A percentile compares a stretch with the other conserved stretches of the same genome.
Conservation (phyloP, 1,140 invertebrate species). For the Protaetia brevitarsis region DNA sequence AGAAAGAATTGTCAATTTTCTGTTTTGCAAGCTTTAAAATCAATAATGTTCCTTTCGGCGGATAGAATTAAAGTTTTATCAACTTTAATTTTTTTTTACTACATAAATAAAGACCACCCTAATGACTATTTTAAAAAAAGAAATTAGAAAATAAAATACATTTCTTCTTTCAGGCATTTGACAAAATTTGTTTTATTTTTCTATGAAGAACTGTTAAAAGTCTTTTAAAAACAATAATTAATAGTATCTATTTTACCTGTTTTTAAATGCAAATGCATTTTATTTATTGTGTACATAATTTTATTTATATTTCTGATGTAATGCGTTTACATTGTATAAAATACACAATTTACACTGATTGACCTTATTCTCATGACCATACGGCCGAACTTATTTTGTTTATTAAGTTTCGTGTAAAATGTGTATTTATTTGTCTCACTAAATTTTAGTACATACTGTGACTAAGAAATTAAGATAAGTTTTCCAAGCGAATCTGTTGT, state of each 20-base stretch:
- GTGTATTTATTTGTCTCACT: background rate
- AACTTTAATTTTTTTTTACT: too few relatives aligned
- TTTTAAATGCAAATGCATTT: conserved; percentile 15
- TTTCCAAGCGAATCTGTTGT: background rate
- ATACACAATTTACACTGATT: conserved; percentile 16
- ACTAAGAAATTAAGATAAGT: background rate
- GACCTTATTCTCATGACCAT: conserved; percentile 13
- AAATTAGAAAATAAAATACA: too few relatives aligned
- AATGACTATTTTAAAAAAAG: too few relatives aligned
- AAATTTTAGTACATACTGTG: background rate
- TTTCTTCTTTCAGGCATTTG: conserved; percentile 9
- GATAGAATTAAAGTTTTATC: too few relatives aligned
- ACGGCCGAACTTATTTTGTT: background rate
- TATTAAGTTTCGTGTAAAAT: background rate
- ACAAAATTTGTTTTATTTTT: conserved; percentile 14
- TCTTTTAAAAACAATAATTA: conserved; percentile 5
- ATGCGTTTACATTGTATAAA: conserved; percentile 1
- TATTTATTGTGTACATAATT: conserved; percentile 16
- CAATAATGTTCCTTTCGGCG: too few relatives aligned
- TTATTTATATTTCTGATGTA: conserved; percentile 6
- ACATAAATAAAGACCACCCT: too few relatives aligned
- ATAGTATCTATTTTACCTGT: conserved; percentile 7
- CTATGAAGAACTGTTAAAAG: conserved; percentile 11
- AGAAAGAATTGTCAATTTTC: too few relatives aligned
- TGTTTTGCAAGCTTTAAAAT: too few relatives aligned